Percentiles rank a stretch among this genome's conserved stretches.
Conservation (phyloP, 2,888 invertebrate genomes). For the Agrochola circellaris region DNA sequence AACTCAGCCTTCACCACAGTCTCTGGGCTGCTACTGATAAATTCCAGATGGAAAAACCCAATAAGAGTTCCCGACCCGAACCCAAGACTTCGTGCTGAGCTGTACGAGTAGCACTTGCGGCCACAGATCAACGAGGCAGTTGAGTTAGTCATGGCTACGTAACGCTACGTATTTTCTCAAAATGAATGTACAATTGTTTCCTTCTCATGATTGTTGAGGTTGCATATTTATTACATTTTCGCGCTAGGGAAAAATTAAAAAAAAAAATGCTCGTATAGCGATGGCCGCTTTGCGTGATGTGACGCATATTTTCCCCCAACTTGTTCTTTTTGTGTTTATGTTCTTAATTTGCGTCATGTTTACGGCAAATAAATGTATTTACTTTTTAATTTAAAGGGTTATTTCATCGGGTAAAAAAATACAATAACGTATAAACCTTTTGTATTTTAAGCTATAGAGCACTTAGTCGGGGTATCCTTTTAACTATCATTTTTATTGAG, state of each 20-base stretch:
- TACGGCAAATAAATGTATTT: too few species aligned
- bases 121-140: neutral
- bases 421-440: neutral
- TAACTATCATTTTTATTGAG: constrained; percentile 44
- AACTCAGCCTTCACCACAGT: too few species aligned
- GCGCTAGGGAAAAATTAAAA: too few species aligned
- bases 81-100: neutral
- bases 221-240: neutral
- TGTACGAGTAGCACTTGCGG: neutral
- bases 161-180: neutral
- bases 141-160: constrained; percentile 9
- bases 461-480: constrained; percentile 26
- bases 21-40: neutral
- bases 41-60: neutral
- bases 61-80: neutral
- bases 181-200: neutral
- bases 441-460: constrained; percentile 1
- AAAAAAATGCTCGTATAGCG: too few species aligned
- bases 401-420: neutral
- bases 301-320: too few species aligned
- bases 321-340: too few species aligned
- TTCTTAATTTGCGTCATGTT: too few species aligned
- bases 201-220: neutral
- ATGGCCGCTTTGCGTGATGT: too few species aligned
- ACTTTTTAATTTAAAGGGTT: neutral